Evolutionary conservation across 2,797 vertebrate genomes (phyloP).

Genomic region (Gadopsis bispinosus): DNA sequence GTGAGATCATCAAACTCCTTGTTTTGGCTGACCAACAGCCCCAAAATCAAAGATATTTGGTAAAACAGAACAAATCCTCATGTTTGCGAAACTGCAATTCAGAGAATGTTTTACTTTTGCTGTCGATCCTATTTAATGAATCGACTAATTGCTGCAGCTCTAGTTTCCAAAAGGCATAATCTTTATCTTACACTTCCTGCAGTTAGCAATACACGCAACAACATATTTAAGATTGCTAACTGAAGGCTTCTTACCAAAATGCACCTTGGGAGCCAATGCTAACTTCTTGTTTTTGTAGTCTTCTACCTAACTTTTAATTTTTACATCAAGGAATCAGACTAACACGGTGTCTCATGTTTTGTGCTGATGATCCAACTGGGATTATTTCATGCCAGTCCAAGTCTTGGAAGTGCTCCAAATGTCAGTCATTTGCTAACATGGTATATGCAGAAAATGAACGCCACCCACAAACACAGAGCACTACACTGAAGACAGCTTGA

Average conservation of each 20-base stretch:
- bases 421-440: not conserved
- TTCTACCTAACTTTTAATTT: not conserved
- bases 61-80: not conserved
- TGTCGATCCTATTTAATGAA: not conserved
- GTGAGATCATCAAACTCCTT: not conserved
- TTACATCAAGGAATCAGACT: not conserved
- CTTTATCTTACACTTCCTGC: not conserved
- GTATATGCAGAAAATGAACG: not conserved
- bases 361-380: conserved; percentile 3
- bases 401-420: conserved; percentile 5
- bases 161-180: not conserved
- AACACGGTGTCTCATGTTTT: not conserved
- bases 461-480: conserved; percentile 10
- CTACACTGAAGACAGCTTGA: conserved; percentile 14
- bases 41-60: not conserved
- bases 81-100: not conserved
- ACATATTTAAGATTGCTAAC: not conserved
- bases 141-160: not conserved
- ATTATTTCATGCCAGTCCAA: not conserved
- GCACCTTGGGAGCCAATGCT: not conserved
- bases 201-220: not conserved
- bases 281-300: not conserved
- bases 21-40: not conserved
- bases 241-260: not conserved
- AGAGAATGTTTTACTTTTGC: not conserved